Percentiles rank a stretch among this genome's conserved stretches.
Evolutionary conservation across 2,888 invertebrate genomes (phyloP).

Genomic region (Chironomus riparius): DNA sequence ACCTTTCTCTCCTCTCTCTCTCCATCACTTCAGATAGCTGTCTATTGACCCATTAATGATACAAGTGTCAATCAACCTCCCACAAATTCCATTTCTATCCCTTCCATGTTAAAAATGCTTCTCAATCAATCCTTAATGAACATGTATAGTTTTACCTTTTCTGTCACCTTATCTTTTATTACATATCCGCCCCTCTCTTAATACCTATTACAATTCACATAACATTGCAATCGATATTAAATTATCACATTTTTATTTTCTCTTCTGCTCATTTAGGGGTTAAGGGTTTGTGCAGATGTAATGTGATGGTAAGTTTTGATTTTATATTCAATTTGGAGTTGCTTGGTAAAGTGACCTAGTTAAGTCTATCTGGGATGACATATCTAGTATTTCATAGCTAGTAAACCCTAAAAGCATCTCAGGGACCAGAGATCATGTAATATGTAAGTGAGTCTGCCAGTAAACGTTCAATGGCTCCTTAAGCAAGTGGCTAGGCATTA

Average conservation of each 20-base stretch:
- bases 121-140: background rate
- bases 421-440: too few species aligned
- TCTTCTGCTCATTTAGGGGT: too few species aligned
- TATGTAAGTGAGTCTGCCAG: too few species aligned
- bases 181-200: background rate
- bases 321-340: too few species aligned
- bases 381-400: too few species aligned
- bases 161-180: background rate
- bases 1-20: background rate
- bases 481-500: too few species aligned
- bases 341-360: too few species aligned
- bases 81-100: background rate
- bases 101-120: background rate
- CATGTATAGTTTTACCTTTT: background rate
- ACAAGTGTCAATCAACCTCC: conserved; percentile 18
- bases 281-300: too few species aligned
- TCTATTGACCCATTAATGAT: conserved; percentile 19
- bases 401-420: too few species aligned
- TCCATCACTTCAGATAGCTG: background rate
- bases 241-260: conserved; percentile 16
- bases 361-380: too few species aligned
- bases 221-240: conserved; percentile 12
- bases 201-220: background rate
- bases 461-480: too few species aligned
- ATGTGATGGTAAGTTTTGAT: too few species aligned